A percentile compares a stretch with the other conserved stretches of the same genome.
phyloP scores from a whole-genome alignment of 2,113 vertebrate species.

The Megalops atlanticus region DNA sequence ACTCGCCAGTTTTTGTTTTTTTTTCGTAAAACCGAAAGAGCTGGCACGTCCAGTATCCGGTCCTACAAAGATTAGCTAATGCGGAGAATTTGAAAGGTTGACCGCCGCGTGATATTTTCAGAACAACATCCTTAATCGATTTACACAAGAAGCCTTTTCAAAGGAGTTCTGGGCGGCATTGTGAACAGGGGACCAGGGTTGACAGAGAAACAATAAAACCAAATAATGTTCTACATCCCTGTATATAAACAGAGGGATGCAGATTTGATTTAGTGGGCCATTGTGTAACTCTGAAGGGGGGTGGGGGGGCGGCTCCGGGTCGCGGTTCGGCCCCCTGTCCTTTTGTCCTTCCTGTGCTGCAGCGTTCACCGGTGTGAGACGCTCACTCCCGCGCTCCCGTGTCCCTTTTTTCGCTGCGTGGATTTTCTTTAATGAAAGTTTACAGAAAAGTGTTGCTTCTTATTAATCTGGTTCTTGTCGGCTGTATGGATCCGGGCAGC shows the following conservation, averaged over 20 bases:
- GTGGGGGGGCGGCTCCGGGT: conserved; percentile 30
- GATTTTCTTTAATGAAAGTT: conserved; percentile 79
- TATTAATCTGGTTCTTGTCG: conserved; percentile 96
- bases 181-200: neutral
- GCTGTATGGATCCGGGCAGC: conserved; percentile 20
- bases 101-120: too few species aligned
- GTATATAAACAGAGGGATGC: conserved; percentile 20
- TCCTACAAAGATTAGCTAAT: too few species aligned
- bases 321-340: conserved; percentile 44
- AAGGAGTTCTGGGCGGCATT: neutral
- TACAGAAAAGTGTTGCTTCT: conserved; percentile 86
- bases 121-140: too few species aligned
- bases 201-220: conserved; percentile 22
- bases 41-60: too few species aligned
- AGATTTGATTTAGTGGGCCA: conserved; percentile 15
- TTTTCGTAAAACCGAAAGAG: too few species aligned
- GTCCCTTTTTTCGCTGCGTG: conserved; percentile 62
- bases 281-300: neutral
- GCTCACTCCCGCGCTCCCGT: conserved; percentile 14
- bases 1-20: too few species aligned
- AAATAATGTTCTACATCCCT: conserved; percentile 9
- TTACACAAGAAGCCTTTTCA: neutral
- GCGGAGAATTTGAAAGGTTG: too few species aligned
- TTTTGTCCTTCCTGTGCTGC: conserved; percentile 67
- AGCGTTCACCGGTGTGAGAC: conserved; percentile 39